These are phyloP conservation scores for Lepus europaeus DNA, from an alignment of 2,113 vertebrate genomes.

Conservation along the genomic window DNA sequence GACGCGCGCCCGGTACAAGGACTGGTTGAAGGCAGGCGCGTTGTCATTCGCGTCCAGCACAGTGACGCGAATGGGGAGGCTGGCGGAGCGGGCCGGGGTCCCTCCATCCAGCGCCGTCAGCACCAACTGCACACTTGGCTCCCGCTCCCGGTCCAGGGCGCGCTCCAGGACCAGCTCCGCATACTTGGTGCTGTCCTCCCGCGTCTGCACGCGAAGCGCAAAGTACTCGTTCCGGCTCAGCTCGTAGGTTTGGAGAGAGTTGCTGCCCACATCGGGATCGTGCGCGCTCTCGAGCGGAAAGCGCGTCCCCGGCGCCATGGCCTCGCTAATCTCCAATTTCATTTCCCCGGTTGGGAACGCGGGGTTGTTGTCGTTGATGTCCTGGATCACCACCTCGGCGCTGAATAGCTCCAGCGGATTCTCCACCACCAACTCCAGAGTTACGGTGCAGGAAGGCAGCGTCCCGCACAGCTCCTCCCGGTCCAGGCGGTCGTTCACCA, in stretches of 20 bases:
- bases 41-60: constrained; percentile 90
- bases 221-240: constrained; percentile 89
- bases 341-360: constrained; percentile 87
- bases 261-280: constrained; percentile 90
- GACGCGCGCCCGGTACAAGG: constrained; percentile 86
- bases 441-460: constrained; percentile 87
- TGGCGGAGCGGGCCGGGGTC: constrained; percentile 85
- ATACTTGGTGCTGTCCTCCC: constrained; percentile 88
- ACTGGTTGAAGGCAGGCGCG: constrained; percentile 87
- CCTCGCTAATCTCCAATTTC: constrained; percentile 90
- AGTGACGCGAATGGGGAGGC: constrained; percentile 83
- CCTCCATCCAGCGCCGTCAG: constrained; percentile 89
- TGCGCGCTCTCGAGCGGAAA: constrained; percentile 92
- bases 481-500: constrained; percentile 90
- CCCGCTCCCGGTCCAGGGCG: constrained; percentile 87
- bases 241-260: constrained; percentile 90
- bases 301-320: constrained; percentile 86
- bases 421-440: constrained; percentile 90
- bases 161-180: constrained; percentile 88
- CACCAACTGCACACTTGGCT: constrained; percentile 83
- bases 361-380: constrained; percentile 92
- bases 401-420: constrained; percentile 90
- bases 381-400: constrained; percentile 89
- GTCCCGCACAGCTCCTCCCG: constrained; percentile 90
- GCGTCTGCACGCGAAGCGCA: constrained; percentile 87